Base-by-base conservation (phyloP, 2,888 invertebrate genomes). In the Leptothorax acervorum region DNA sequence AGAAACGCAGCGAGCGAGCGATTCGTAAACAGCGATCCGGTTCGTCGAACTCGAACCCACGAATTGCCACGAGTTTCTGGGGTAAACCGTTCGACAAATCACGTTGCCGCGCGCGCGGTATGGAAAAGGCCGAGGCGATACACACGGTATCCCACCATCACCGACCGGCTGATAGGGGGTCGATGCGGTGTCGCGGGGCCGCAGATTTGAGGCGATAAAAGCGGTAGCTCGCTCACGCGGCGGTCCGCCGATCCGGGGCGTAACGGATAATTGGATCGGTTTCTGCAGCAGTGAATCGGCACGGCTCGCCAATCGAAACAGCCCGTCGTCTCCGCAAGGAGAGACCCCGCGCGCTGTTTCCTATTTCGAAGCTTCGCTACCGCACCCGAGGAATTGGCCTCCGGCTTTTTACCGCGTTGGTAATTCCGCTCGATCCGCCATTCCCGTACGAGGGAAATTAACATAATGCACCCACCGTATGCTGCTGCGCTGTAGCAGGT, bases 231-330 rank as follows among this genome's bases (percentile, higher is more conserved):
- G 79, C 73, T 79, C 73, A 35, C 73, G 45, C 78, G 57, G 57
- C 71, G 35, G 45, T 5, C 57, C 73, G 57, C 73, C 35, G 60
- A 60, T 60, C 39, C 74, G 42, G 60, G 70, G 74, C 60, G 79
- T 81, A 81, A 73, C 74, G 84, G 85, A 88, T 88, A 88, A 88
- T 88, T 88, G 89, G 88, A 89, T 89, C 85, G 89, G 88, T 88
- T 88, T 88, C 89, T 88, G 85, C 73, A 82, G 89, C 75, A 87
- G 82, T 84, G 89, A 84, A 87, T 84, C 87, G 83, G 55, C 65
- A 76, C 42, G 15, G 57, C 39, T 28, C 85, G 87, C 82, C 84
- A 81, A 88, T 89, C 85, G 68, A 60, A 81, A 73, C 60, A 81
- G 39, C 35, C 42, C 48, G 39, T 28, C 74, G 31, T 31, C 35